These are phyloP conservation scores for Drosophila simulans DNA, from an alignment of 1,140 invertebrate genomes.

Conservation along the genomic window DNA sequence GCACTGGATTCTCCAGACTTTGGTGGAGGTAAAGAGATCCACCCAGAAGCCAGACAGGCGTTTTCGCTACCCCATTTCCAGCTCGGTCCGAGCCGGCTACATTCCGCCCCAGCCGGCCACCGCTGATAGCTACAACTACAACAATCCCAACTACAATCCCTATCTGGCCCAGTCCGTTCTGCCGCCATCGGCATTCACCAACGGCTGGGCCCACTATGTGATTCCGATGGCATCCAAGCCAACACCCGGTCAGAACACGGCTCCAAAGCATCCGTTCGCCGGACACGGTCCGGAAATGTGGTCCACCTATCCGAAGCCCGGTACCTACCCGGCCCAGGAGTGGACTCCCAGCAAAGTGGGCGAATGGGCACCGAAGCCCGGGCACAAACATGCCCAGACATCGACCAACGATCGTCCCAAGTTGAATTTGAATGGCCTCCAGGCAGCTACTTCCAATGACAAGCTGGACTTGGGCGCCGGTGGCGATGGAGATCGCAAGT, in stretches of 20 bases:
- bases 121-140: constrained; percentile 38
- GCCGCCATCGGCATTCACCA: constrained; percentile 66
- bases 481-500: constrained; percentile 3
- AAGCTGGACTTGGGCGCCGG: constrained; percentile 20
- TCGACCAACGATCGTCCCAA: constrained; percentile 31
- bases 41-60: constrained; percentile 87
- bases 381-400: constrained; percentile 19
- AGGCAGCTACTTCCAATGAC: constrained; percentile 12
- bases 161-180: constrained; percentile 53
- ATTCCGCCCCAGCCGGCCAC: constrained; percentile 60
- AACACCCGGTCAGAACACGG: constrained; percentile 1
- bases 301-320: constrained; percentile 19
- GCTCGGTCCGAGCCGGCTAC: constrained; percentile 58
- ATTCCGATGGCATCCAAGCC: constrained; percentile 16
- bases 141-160: constrained; percentile 44
- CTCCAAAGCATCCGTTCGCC: not conserved
- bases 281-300: constrained; percentile 1
- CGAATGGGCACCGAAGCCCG: constrained; percentile 38
- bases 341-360: constrained; percentile 21
- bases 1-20: not conserved
- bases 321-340: constrained; percentile 3
- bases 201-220: constrained; percentile 71
- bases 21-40: constrained; percentile 93
- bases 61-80: constrained; percentile 39
- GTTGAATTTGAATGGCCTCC: constrained; percentile 43